Percentiles rank a stretch among this genome's conserved stretches.
phyloP scores from a whole-genome alignment of 1,140 invertebrate species.

The Scaptodrosophila lebanonensis region DNA sequence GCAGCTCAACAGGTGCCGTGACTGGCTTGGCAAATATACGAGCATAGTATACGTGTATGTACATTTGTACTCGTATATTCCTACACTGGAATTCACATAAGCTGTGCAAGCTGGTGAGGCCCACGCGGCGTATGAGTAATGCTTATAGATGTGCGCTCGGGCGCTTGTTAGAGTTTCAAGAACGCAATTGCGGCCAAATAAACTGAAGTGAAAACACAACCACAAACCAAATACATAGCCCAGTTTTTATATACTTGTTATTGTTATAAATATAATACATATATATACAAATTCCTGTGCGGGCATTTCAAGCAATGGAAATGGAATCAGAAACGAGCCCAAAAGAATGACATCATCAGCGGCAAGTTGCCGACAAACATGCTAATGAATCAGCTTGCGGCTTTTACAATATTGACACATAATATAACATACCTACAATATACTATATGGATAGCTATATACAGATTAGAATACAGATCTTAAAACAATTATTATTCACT shows the following conservation, averaged over 20 bases:
- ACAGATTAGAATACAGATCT: too few relatives aligned
- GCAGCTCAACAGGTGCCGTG: constrained; percentile 22
- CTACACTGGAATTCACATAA: constrained; percentile 11
- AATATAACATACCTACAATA: neutral
- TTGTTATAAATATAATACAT: too few relatives aligned
- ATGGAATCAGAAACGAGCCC: constrained; percentile 42
- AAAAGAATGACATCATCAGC: constrained; percentile 10
- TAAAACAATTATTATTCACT: neutral
- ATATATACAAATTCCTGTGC: too few relatives aligned
- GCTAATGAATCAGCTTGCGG: constrained; percentile 55
- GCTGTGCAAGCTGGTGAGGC: constrained; percentile 51
- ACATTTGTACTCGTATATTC: constrained; percentile 5
- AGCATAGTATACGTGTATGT: too few relatives aligned
- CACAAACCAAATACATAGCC: constrained; percentile 12
- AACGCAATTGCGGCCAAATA: constrained; percentile 37
- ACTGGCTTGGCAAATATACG: too few relatives aligned
- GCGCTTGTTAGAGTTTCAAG: constrained; percentile 24
- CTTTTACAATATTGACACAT: neutral
- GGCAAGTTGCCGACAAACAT: constrained; percentile 25
- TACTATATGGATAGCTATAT: neutral
- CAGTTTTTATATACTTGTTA: too few relatives aligned
- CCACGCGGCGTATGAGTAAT: constrained; percentile 52
- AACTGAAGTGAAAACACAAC: constrained; percentile 5
- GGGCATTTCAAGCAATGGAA: too few relatives aligned
- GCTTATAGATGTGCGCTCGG: neutral